Evolutionary conservation across 2,113 vertebrate species (phyloP), one percentile per base, ranked within the genome.

Genomic region (Antennarius striatus): DNA sequence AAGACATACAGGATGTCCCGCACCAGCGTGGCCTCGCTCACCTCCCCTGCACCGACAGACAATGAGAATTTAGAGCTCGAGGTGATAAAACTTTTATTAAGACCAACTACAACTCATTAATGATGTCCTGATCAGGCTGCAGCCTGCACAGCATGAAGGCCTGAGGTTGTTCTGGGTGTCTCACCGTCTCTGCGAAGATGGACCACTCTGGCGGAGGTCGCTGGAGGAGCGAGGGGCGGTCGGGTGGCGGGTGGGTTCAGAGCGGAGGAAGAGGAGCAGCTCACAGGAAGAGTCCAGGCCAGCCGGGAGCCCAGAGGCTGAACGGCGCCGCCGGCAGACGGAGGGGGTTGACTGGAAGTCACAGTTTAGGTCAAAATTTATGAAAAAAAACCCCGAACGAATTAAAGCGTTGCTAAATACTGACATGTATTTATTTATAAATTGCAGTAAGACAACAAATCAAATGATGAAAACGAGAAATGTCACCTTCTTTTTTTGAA

Each of bases 1-100:
- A 99, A 98, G 79, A 99, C 96, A 61, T 97, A 99, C 28, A 99
- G 91, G 88, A 99, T 92, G 87, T 99, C 98, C 84, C 98, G 93
- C 65, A 99, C 96, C 32, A 99, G 92, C 47, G 93, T 91, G 1
- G 93, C 92, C 88, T 99, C 98, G 0, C 90, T 93, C 40, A 98
- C 91, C 91, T 98, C 97, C 65, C 91, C 88, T 80, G 90, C 62
- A 36, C 52, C 42, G 49, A 57, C 55, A 10, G 76, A 64, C 55
- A 52, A 30, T 8, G 15, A 64, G 29, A 32, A 17, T 57, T 71
- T 17, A 13, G 52, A 36, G 28, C 9, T 11, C 4, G 13, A n/a
- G 13, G 12, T 10, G 28, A 9, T 22, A 3, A 46, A 16, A 14
- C 22, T 2, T 42, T 57, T 15, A 6, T 17, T 39, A 16, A 36